phyloP scores from a whole-genome alignment of 2,113 vertebrate genomes.

The Crocuta crocuta region DNA sequence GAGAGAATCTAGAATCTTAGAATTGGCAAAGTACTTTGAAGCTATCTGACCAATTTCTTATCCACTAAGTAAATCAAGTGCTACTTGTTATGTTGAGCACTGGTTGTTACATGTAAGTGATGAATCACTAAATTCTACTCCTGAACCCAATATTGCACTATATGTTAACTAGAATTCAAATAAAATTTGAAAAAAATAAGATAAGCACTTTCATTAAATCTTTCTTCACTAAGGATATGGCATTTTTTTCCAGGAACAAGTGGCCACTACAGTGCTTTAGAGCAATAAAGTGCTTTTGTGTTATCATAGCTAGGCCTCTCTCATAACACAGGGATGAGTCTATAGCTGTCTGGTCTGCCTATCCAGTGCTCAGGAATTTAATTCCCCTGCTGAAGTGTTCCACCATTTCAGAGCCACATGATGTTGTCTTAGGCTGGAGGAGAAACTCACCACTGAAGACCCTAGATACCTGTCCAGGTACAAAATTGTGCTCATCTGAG shows the following conservation, averaged over 20 bases:
- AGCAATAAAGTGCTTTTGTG: not conserved
- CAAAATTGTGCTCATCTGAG: not conserved
- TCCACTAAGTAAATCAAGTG: too few species aligned
- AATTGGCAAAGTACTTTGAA: too few species aligned
- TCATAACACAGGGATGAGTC: not conserved
- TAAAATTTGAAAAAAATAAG: too few species aligned
- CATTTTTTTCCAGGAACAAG: not conserved
- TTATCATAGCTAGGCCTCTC: too few species aligned
- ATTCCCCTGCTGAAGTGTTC: not conserved
- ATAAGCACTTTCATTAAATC: not conserved
- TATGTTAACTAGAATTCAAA: too few species aligned
- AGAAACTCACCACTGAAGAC: too few species aligned
- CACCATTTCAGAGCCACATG: too few species aligned
- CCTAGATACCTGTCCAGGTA: not conserved
- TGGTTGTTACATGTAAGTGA: too few species aligned
- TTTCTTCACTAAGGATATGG: not conserved
- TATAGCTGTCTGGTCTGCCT: not conserved
- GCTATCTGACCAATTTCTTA: not conserved
- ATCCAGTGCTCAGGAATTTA: too few species aligned
- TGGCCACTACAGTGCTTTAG: not conserved
- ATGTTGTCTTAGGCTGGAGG: not conserved
- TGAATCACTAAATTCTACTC: too few species aligned
- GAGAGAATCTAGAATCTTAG: not conserved
- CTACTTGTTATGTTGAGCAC: too few species aligned
- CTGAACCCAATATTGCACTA: too few species aligned